phyloP scores from a whole-genome alignment of 2,113 vertebrate genomes.

The Leucosticte australis region DNA sequence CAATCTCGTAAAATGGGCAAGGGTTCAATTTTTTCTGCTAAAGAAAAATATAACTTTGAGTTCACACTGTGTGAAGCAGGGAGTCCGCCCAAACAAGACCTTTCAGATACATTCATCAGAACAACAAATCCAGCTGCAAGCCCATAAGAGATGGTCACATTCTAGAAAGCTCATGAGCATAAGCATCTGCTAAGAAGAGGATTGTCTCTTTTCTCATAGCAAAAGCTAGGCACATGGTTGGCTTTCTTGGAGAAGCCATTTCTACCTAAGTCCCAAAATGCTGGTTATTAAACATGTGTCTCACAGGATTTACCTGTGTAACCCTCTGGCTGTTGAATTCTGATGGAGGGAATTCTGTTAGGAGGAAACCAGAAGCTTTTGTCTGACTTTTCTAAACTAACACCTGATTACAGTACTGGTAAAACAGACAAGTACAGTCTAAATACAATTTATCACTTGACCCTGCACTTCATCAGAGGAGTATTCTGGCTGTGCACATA shows the following conservation, averaged over 20 bases:
- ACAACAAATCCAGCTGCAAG: neutral
- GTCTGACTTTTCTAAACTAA: neutral
- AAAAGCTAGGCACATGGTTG: neutral
- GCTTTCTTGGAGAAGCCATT: neutral
- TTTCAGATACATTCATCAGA: neutral
- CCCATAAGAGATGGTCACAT: neutral
- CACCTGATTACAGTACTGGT: neutral
- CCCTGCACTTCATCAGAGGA: neutral
- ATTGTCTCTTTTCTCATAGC: neutral
- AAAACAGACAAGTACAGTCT: neutral
- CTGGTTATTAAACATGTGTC: neutral
- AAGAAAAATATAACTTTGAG: neutral
- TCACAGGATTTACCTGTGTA: neutral
- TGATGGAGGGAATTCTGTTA: neutral
- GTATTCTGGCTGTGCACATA: neutral
- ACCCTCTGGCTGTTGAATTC: neutral
- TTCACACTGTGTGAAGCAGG: neutral
- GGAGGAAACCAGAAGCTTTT: neutral
- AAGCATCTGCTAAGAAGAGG: neutral
- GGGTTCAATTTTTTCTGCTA: neutral
- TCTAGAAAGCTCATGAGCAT: neutral
- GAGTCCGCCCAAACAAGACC: neutral
- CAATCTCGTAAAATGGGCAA: neutral
- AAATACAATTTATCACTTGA: neutral
- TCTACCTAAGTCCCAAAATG: neutral